Base-by-base conservation (phyloP, 1,140 invertebrate genomes). In the Hylyphantes graminicola region DNA sequence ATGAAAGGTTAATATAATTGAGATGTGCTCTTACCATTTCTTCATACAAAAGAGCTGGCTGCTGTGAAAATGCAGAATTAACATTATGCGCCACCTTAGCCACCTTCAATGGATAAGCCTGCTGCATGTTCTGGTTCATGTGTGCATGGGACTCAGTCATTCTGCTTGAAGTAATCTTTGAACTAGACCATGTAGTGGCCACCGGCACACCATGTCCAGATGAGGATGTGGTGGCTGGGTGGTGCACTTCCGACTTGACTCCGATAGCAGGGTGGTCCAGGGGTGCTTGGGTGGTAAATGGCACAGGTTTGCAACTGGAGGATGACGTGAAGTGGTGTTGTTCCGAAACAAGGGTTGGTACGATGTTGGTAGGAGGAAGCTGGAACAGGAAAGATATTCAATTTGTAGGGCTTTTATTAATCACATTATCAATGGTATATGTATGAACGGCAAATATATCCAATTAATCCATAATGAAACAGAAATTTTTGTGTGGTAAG, bases 21-120 rank as follows among this genome's bases (percentile, higher is more conserved):
- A 5, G 1, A 35, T 35, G 35, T 35, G 5, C 48, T 11, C 72
- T 85, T 70, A 85, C 82, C 55, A 55, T 57, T n/a, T 65, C 61
- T 48, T 83, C 80, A 57, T 75, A 83, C 15, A 55, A 72, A 83
- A 65, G 75, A 15, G 35, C 70, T 51, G 80, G 15, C 51, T 81
- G 72, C 17, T 74, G 57, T n/a, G 59, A 59, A 54, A 72, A 81
- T 19, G 79, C 79, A 17, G 79, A 81, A 21, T 53, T 81, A 2
- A 19, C 21, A n/a, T 53, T 7, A 75, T 83, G 80, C 48, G 70
- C 12, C 21, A 67, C 21, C 50, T 83, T 74, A 35, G 80, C 53
- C 11, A 53, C 51, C 57, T 83, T 83, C 21, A 50, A 8, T 48
- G 80, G 15, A 67, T 64, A 57, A 65, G 59, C 51, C 51, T 70